A percentile compares a stretch with the other conserved stretches of the same genome.
phyloP scores from a whole-genome alignment of 2,888 invertebrate species.

The Perdita meconis region DNA sequence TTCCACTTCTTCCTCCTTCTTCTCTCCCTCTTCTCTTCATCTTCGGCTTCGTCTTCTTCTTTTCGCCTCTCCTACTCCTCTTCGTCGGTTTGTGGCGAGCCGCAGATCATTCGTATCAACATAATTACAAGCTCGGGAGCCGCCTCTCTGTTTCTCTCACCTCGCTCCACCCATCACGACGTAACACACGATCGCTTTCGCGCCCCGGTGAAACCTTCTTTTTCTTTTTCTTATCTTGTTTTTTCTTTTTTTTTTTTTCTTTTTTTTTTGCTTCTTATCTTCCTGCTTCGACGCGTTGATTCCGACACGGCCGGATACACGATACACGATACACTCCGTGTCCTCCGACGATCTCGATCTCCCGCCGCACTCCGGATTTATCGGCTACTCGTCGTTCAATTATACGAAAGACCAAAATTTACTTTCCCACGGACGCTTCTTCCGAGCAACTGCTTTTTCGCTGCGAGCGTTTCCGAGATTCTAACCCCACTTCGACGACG shows the following conservation, averaged over 20 bases:
- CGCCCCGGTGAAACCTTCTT: slow-evolving; percentile 67
- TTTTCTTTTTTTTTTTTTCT: slow-evolving; percentile 5
- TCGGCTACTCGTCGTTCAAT: slow-evolving; percentile 42
- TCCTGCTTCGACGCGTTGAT: slow-evolving; percentile 38
- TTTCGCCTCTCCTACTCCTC: slow-evolving; percentile 39
- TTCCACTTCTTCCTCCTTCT: slow-evolving; percentile 55
- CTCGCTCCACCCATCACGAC: slow-evolving; percentile 84
- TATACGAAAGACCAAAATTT: slow-evolving; percentile 20
- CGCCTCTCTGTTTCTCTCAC: slow-evolving; percentile 84
- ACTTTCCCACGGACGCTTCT: slow-evolving; percentile 26
- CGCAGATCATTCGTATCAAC: slow-evolving; percentile 85
- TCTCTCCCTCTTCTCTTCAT: slow-evolving; percentile 36
- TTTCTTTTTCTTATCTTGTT: slow-evolving; percentile 43
- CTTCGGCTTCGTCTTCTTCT: slow-evolving; percentile 35
- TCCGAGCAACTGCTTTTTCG: background rate
- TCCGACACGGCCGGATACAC: slow-evolving; percentile 39
- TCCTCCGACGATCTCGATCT: slow-evolving; percentile 41
- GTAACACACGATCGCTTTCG: slow-evolving; percentile 79
- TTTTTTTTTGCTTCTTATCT: slow-evolving; percentile 33
- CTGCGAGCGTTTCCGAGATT: too few species aligned
- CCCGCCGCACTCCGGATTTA: slow-evolving; percentile 23
- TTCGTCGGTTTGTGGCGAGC: slow-evolving; percentile 80
- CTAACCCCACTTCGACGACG: too few species aligned
- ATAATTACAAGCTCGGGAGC: slow-evolving; percentile 85
- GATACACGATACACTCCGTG: slow-evolving; percentile 29